Evolutionary conservation across 2,797 vertebrate species (phyloP).

Genomic region (Petrocephalus sullivani): DNA sequence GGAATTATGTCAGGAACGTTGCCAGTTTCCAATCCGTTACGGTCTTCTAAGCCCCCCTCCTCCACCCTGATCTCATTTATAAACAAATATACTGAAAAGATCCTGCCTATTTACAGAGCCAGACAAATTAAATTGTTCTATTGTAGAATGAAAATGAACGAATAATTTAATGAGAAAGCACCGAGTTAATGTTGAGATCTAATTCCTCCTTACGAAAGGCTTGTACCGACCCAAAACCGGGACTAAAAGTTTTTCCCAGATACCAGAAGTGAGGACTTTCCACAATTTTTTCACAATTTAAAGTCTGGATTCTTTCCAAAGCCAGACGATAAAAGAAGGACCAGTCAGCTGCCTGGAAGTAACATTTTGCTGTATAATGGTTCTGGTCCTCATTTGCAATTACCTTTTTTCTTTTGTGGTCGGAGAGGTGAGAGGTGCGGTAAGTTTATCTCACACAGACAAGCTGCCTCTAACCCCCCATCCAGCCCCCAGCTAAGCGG

Average conservation of each 20-base stretch:
- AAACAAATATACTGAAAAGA: not conserved
- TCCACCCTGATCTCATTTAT: not conserved
- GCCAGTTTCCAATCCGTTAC: not conserved
- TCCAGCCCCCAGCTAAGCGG: not conserved
- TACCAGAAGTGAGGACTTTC: not conserved
- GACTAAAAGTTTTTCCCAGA: not conserved
- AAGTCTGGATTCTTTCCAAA: not conserved
- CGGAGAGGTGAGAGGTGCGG: too few species aligned
- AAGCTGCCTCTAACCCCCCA: not conserved
- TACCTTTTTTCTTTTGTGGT: not conserved
- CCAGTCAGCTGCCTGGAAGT: not conserved
- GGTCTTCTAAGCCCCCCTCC: not conserved
- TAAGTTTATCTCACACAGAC: not conserved
- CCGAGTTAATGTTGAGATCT: not conserved
- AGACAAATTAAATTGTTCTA: not conserved
- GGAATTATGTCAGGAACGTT: not conserved
- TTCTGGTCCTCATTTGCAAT: not conserved
- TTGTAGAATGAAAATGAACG: not conserved
- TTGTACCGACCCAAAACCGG: not conserved
- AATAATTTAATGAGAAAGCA: not conserved
- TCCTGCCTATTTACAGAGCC: not conserved
- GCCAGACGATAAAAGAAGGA: not conserved
- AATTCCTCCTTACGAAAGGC: not conserved
- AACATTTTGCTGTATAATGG: not conserved
- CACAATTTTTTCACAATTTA: not conserved